phyloP scores from a whole-genome alignment of 2,888 invertebrate genomes.

The Hirtodrosophila confusa region DNA sequence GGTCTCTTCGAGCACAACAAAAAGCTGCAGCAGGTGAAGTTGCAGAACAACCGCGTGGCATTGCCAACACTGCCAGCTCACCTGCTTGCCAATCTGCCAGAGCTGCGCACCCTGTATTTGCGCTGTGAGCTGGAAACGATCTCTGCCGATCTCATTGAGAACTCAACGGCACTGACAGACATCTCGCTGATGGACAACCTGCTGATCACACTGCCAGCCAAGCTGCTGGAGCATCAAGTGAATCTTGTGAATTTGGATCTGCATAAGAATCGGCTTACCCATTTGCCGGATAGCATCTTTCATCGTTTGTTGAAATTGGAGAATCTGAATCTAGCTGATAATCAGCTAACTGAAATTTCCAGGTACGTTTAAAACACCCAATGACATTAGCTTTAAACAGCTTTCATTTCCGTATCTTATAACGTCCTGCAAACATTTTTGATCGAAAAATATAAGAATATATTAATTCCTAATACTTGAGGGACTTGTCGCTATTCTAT shows the following conservation, averaged over 20 bases:
- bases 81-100: slow-evolving; percentile 87
- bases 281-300: slow-evolving; percentile 87
- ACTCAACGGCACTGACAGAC: slow-evolving; percentile 86
- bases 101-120: slow-evolving; percentile 86
- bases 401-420: too few relatives aligned
- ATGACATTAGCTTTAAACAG: background rate
- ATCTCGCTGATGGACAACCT: slow-evolving; percentile 87
- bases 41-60: slow-evolving; percentile 86
- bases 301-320: slow-evolving; percentile 86
- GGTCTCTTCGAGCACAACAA: slow-evolving; percentile 86
- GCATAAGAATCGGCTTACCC: slow-evolving; percentile 87
- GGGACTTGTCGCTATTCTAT: too few relatives aligned
- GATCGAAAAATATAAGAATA: too few relatives aligned
- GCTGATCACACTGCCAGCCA: slow-evolving; percentile 86
- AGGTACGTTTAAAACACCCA: slow-evolving; percentile 68
- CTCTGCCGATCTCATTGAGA: slow-evolving; percentile 87
- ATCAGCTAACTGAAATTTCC: slow-evolving; percentile 87
- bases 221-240: slow-evolving; percentile 87
- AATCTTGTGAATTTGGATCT: slow-evolving; percentile 88
- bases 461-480: too few relatives aligned
- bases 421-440: too few relatives aligned
- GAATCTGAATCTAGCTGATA: slow-evolving; percentile 87
- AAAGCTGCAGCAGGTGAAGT: slow-evolving; percentile 85
- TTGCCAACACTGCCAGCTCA: slow-evolving; percentile 86
- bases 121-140: slow-evolving; percentile 86